Evolutionary conservation across 2,888 invertebrate genomes (phyloP), one percentile per base, ranked within the genome.

Genomic region (Pheosia gnoma): DNA sequence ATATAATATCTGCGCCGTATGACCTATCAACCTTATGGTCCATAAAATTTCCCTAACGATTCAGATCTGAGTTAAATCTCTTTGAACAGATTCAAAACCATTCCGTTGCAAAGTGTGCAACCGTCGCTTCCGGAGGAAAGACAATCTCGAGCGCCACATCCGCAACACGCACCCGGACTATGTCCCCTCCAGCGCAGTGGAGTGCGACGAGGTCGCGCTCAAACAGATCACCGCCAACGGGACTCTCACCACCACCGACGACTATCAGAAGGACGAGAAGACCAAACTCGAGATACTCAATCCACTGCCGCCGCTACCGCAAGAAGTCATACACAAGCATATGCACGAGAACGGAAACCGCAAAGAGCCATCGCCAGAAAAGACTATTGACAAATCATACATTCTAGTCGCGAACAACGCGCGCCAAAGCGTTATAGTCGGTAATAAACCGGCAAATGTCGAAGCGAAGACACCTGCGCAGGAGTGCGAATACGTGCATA

Each of bases 61-160:
- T 25, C 25, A 25, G 25, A 25, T 2, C 25, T 25, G 25, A 25
- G 25, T 25, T 36, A 52, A 38, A 57, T 54, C n/a, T 11, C 43
- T 6, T 55, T 6, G 57, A 37, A 8, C 81, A 96, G 97, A 95
- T 79, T 93, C 94, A 5, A 95, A 96, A 75, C 95, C 95, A 4
- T 97, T 95, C 79, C 95, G 95, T 36, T 97, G 97, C 82, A 94
- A 94, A 67, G 93, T 96, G 39, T 97, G 97, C 84, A 94, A 94
- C 49, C 95, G 95, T 8, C 94, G 94, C 52, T 97, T 97, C 80
- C 91, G 96, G 55, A 93, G 97, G 64, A 96, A 96, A 81, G 97
- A 97, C 83, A 97, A 97, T 82, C 92, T 97, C 65, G 95, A 95
- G 65, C 94, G 97, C 0, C 97, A 97, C 83, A 93, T 97, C 62